Evolutionary conservation across 2,888 invertebrate genomes (phyloP), one percentile per base, ranked within the genome.

Genomic region (Elegia similella): DNA sequence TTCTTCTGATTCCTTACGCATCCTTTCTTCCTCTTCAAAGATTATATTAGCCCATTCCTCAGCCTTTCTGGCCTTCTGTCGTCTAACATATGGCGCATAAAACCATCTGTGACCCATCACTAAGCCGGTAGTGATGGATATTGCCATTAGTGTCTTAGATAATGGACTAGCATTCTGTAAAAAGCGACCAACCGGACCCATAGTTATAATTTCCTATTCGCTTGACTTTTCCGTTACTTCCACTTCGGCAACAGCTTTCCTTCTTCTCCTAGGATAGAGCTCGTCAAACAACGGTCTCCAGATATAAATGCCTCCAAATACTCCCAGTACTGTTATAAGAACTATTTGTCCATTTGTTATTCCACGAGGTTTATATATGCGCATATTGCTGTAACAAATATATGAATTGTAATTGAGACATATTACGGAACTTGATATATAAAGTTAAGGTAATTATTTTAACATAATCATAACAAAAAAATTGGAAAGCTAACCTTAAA

Each of bases 251-350:
- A 59, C 38, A 30, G 48, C 62, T 62, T 46, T 46, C 17, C 44
- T 62, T 47, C 63, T 64, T 47, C 60, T 58, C 30, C 66, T 70
- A 12, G 73, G 73, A 62, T 70, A 82, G 62, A 72, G 70, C 6
- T 86, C 80, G 57, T 82, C 73, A 55, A 92, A 78, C 7, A 89
- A 44, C 1, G 93, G 93, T 69, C 80, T 86, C 93, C 92, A 93
- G 66, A 92, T 88, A 65, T 93, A 93, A 61, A 88, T 64, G 61
- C 93, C 92, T 57, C 88, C 73, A 47, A 88, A 65, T 55, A 87
- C 75, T 29, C 93, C 93, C 53, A 92, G 62, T 63, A 88, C 60
- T 34, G 84, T 70, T 12, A 80, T 84, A 47, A 93, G 59, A 54
- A 78, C 67, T 60, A 93, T 60, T 70, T 92, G 89, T 55, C 80